phyloP scores from a whole-genome alignment of 2,888 invertebrate species.

The Sabellastarte sp. region DNA sequence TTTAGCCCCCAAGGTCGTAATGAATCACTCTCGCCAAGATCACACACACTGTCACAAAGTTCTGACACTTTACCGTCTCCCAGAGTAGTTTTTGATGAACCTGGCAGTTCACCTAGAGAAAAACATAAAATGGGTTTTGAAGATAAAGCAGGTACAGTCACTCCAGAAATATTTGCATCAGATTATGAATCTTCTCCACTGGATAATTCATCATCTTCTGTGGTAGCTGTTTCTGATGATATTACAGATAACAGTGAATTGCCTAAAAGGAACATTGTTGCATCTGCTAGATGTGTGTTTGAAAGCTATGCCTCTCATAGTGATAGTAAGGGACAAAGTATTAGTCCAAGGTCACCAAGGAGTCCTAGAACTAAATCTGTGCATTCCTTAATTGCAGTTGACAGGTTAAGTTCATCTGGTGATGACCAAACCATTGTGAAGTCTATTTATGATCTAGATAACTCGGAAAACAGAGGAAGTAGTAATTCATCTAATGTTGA shows the following conservation, averaged over 20 bases:
- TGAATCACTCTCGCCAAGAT: not conserved
- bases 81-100: not conserved
- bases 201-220: not conserved
- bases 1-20: not conserved
- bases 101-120: not conserved
- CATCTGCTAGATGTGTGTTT: slow-evolving; percentile 80
- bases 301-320: slow-evolving; percentile 60
- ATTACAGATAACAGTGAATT: slow-evolving; percentile 65
- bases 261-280: slow-evolving; percentile 86
- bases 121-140: too few species aligned
- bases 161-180: too few species aligned
- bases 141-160: not conserved
- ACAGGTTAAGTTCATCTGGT: too few species aligned
- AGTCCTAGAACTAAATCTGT: too few species aligned
- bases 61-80: slow-evolving; percentile 1
- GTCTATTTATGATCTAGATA: too few species aligned
- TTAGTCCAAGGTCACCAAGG: too few species aligned
- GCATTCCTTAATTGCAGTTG: too few species aligned
- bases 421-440: too few species aligned
- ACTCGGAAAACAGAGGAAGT: too few species aligned
- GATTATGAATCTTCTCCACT: not conserved
- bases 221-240: not conserved
- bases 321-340: not conserved
- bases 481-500: too few species aligned
- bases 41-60: not conserved